A percentile compares a stretch with the other conserved stretches of the same genome.
Conservation (phyloP, 2,888 invertebrate genomes). For the Oscheius myriophilus region DNA sequence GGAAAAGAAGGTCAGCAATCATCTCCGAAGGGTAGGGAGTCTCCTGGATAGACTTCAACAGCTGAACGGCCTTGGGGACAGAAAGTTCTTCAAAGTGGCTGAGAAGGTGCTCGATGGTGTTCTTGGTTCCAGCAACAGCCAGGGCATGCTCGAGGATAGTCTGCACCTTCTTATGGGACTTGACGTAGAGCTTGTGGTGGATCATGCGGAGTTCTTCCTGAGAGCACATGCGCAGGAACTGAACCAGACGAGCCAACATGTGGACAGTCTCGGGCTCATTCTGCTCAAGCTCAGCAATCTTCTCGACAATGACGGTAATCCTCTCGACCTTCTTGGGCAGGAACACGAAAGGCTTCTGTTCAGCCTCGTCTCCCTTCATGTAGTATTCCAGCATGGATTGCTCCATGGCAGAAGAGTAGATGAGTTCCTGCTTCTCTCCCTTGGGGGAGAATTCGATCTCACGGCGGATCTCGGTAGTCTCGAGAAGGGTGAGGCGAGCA, state of each 20-base stretch:
- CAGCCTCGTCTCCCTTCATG: slow-evolving; percentile 55
- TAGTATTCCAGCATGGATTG: slow-evolving; percentile 50
- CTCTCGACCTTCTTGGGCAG: slow-evolving; percentile 47
- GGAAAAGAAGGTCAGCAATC: slow-evolving; percentile 40
- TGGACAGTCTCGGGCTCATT: slow-evolving; percentile 30
- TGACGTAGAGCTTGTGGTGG: slow-evolving; percentile 41
- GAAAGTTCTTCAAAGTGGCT: slow-evolving; percentile 36
- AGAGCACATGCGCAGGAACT: slow-evolving; percentile 56
- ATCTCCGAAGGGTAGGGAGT: slow-evolving; percentile 45
- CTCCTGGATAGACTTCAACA: slow-evolving; percentile 54
- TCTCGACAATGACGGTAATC: slow-evolving; percentile 41
- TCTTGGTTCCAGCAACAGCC: slow-evolving; percentile 56
- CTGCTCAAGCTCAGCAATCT: slow-evolving; percentile 38
- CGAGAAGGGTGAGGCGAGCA: slow-evolving; percentile 37
- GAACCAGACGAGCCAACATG: slow-evolving; percentile 49
- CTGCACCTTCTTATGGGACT: slow-evolving; percentile 37
- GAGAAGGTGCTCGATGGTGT: slow-evolving; percentile 49
- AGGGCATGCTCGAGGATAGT: slow-evolving; percentile 53
- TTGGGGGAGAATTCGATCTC: slow-evolving; percentile 41
- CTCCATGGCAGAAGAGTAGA: slow-evolving; percentile 53
- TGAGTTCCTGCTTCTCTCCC: slow-evolving; percentile 44
- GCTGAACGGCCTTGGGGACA: slow-evolving; percentile 38
- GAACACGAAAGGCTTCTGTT: slow-evolving; percentile 42
- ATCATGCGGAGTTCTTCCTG: slow-evolving; percentile 53
- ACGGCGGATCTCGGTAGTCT: slow-evolving; percentile 36